Evolutionary conservation across 2,888 invertebrate genomes (phyloP).

Genomic region (Disparrhopalites patrizii): DNA sequence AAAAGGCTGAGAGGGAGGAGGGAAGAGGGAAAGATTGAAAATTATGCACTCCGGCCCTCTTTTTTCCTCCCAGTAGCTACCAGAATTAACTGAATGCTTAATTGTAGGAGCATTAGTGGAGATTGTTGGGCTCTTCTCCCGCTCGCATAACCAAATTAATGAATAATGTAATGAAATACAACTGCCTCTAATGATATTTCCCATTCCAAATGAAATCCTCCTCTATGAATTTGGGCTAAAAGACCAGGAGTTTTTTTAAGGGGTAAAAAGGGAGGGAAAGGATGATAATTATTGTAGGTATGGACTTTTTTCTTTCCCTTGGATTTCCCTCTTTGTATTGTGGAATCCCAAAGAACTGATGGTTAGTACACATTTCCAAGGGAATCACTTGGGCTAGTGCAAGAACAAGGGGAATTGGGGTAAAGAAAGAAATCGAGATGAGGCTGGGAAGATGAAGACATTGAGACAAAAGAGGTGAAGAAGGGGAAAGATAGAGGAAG

Average conservation of each 20-base stretch:
- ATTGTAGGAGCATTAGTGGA: slow-evolving; percentile 11
- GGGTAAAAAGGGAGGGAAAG: neutral
- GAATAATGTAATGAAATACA: slow-evolving; percentile 11
- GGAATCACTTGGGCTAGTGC: too few relatives aligned
- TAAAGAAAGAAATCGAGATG: too few relatives aligned
- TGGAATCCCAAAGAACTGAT: too few relatives aligned
- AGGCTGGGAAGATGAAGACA: too few relatives aligned
- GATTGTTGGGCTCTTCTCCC: neutral
- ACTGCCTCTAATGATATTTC: neutral
- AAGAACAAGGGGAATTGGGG: too few relatives aligned
- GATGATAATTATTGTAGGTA: slow-evolving; percentile 22
- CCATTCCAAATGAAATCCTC: too few relatives aligned
- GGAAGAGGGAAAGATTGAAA: slow-evolving; percentile 1
- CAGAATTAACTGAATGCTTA: slow-evolving; percentile 21
- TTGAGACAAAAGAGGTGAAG: too few relatives aligned
- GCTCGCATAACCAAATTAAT: slow-evolving; percentile 13
- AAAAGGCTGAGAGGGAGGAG: neutral
- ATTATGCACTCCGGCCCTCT: too few relatives aligned
- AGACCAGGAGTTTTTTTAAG: too few relatives aligned
- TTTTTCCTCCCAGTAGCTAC: slow-evolving; percentile 14
- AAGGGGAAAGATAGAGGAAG: too few relatives aligned
- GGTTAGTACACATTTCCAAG: too few relatives aligned
- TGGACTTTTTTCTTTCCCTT: slow-evolving; percentile 12
- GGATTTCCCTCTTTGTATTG: neutral
- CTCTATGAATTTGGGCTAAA: too few relatives aligned